phyloP scores from a whole-genome alignment of 2,888 invertebrate genomes.

The Eupithecia tripunctaria region DNA sequence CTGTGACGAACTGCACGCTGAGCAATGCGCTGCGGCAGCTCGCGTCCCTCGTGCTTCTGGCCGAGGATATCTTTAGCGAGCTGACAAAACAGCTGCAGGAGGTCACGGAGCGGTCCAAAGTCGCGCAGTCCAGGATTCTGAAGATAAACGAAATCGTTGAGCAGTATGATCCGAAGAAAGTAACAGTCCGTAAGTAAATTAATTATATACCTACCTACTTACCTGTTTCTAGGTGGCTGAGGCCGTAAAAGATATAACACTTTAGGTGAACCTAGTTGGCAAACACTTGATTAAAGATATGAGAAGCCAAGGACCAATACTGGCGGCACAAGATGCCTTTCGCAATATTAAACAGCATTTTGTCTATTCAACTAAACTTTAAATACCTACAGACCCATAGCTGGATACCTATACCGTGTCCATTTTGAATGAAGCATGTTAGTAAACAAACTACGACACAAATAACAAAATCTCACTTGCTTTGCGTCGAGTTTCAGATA shows the following conservation, averaged over 20 bases:
- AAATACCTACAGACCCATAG: background rate
- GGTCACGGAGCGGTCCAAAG: slow-evolving; percentile 89
- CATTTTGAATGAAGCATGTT: too few relatives aligned
- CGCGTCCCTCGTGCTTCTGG: slow-evolving; percentile 91
- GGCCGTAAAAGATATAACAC: background rate
- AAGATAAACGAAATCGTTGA: slow-evolving; percentile 89
- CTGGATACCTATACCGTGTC: background rate
- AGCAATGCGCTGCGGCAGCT: slow-evolving; percentile 93
- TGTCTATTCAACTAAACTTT: background rate
- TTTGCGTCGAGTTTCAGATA: too few relatives aligned
- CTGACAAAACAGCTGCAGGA: slow-evolving; percentile 90
- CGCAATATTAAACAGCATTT: background rate
- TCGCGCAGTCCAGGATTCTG: slow-evolving; percentile 88
- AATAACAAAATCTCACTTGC: too few relatives aligned
- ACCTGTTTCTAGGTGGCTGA: background rate
- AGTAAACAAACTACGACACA: too few relatives aligned
- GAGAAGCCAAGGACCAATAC: slow-evolving; percentile 8
- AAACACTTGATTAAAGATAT: slow-evolving; percentile 25
- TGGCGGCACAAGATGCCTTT: slow-evolving; percentile 4
- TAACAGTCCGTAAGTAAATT: slow-evolving; percentile 95
- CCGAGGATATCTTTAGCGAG: slow-evolving; percentile 94
- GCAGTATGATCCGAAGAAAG: slow-evolving; percentile 93
- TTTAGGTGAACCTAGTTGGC: background rate
- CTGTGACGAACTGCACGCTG: slow-evolving; percentile 93
- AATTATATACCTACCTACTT: background rate